Base-by-base conservation (phyloP, 2,113 vertebrate genomes). In the Astatotilapia flaviijosephi region DNA sequence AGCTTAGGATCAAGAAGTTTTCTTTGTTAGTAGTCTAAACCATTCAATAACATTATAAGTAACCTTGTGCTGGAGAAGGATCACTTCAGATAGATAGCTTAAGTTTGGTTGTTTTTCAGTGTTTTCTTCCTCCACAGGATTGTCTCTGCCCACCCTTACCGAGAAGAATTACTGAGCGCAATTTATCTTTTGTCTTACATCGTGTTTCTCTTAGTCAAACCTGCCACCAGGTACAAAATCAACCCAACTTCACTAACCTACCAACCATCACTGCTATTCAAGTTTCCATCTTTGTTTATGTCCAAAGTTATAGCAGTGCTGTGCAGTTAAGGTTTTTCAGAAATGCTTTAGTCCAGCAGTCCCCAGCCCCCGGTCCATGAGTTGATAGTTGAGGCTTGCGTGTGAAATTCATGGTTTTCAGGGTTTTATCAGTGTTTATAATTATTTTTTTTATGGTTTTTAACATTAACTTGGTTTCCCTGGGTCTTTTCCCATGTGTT, bases 401-500 rank as follows among this genome's bases (percentile, higher is more conserved):
- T 58, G 55, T 6, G 2, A 58, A 58, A 58, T 58, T 58, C 14
- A 58, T 58, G 14, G 55, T 31, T 56, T 26, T 56, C 3, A 1
- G 7, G 23, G 12, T 28, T 31, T 58, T 58, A 28, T 17, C 1
- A 0, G 5, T 28, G 0, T 58, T 31, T 17, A 58, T 15, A 1
- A 0, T 58, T 15, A 3, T 28, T 58, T 15, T 26, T 51, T 58
- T 1, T 6, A 58, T 58, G 55, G 1, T 31, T 58, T 58, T 9
- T 58, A 31, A 0, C 3, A 0, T 31, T 58, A 58, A 58, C 26
- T 58, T 31, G 13, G 26, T 31, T 58, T 58, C 55, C 0, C 26
- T 58, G 26, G 5, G 14, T 58, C 14, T 31, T 58, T 6, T 1
- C 14, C 55, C 26, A 31, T 58, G 55, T 58, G 14, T 58, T 31